A percentile compares a stretch with the other conserved stretches of the same genome.
phyloP scores from a whole-genome alignment of 2,888 invertebrate genomes.

The Liposcelis brunnea region DNA sequence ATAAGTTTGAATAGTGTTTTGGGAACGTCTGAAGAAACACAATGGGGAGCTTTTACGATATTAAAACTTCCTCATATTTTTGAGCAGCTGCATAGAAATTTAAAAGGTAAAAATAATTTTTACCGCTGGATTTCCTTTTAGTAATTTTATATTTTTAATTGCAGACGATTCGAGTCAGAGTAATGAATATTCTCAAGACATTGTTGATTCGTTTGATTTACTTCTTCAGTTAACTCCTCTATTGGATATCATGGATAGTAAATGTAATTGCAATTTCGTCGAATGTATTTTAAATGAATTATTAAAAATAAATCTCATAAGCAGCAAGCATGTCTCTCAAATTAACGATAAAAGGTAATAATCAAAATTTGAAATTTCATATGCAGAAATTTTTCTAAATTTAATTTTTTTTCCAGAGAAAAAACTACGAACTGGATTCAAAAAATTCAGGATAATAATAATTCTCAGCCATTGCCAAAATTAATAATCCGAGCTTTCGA shows the following conservation, averaged over 20 bases:
- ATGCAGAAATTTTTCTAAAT: neutral
- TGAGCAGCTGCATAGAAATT: conserved; percentile 42
- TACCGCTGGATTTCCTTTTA: no score
- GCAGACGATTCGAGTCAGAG: conserved; percentile 25
- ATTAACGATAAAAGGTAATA: conserved; percentile 40
- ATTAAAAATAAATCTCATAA: conserved; percentile 58
- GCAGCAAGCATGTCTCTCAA: conserved; percentile 56
- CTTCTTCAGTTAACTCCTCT: conserved; percentile 70
- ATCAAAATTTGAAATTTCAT: conserved; percentile 15
- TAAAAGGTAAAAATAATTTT: conserved; percentile 5
- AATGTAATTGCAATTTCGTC: conserved; percentile 74
- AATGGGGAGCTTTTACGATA: conserved; percentile 90
- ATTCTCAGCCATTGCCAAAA: conserved; percentile 42
- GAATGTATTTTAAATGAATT: conserved; percentile 70
- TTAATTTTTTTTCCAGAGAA: conserved; percentile 29
- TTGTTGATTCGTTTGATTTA: conserved; percentile 68
- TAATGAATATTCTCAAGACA: conserved; percentile 51
- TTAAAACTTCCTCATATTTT: conserved; percentile 75
- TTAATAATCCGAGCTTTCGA: conserved; percentile 67
- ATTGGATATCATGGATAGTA: conserved; percentile 75
- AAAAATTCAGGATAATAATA: conserved; percentile 42
- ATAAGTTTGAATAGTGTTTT: conserved; percentile 77
- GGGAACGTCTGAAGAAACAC: conserved; percentile 66
- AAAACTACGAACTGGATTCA: conserved; percentile 41
- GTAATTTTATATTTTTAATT: neutral